phyloP scores from a whole-genome alignment of 1,140 invertebrate species.

The Whitmania pigra region DNA sequence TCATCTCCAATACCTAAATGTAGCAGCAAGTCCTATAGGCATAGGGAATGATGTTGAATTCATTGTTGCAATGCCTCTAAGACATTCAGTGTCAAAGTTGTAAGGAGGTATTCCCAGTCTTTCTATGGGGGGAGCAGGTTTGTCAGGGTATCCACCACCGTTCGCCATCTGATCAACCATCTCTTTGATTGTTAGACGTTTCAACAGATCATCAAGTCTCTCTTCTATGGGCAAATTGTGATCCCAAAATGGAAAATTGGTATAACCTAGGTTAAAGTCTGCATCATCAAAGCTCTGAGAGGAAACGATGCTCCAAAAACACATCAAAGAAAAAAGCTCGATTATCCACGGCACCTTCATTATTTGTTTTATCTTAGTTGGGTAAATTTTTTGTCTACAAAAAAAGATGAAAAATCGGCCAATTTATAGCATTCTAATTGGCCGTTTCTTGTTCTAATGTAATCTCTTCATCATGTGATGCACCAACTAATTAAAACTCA shows the following conservation, averaged over 20 bases:
- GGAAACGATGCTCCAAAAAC: too few species aligned
- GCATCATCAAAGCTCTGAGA: too few species aligned
- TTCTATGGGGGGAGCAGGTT: conserved; percentile 26
- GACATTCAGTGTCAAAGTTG: conserved; percentile 25
- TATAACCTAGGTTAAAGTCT: too few species aligned
- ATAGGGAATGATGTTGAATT: conserved; percentile 25
- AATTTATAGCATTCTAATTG: too few species aligned
- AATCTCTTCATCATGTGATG: too few species aligned
- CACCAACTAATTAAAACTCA: too few species aligned
- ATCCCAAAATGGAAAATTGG: conserved; percentile 24
- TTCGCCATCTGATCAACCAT: conserved; percentile 26
- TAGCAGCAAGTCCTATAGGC: conserved; percentile 12
- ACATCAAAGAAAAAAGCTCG: too few species aligned
- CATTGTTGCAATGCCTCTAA: conserved; percentile 24
- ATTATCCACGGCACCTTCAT: too few species aligned
- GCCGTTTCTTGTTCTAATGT: too few species aligned
- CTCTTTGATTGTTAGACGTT: conserved; percentile 28
- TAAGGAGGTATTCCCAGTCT: conserved; percentile 27
- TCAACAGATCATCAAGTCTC: conserved; percentile 33
- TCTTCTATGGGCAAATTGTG: conserved; percentile 31
- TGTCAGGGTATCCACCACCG: conserved; percentile 12
- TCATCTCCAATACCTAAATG: background rate
- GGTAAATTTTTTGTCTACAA: too few species aligned
- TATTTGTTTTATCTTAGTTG: too few species aligned
- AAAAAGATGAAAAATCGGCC: too few species aligned